Evolutionary conservation across 2,797 vertebrate genomes (phyloP).

Genomic region (Phrynocephalus guinanensis): DNA sequence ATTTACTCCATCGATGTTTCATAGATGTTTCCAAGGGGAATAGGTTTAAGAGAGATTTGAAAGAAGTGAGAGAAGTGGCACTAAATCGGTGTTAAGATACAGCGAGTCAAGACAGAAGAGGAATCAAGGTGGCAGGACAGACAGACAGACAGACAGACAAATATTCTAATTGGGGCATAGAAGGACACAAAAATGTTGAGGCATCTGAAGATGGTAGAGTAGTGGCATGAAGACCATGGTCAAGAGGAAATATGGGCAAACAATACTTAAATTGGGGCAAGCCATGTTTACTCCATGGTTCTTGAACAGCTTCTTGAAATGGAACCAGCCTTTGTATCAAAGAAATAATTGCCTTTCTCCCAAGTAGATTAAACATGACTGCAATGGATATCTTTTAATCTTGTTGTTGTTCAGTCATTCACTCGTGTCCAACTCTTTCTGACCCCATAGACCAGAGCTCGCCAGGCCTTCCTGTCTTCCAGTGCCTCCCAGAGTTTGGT

Average conservation of each 20-base stretch:
- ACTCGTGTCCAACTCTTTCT: too few relatives aligned
- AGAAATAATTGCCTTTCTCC: background rate
- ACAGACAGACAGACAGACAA: background rate
- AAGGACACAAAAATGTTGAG: background rate
- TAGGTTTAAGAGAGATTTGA: background rate
- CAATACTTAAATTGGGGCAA: background rate
- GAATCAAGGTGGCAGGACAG: background rate
- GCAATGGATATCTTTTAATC: background rate
- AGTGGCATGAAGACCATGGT: too few relatives aligned
- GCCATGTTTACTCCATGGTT: background rate
- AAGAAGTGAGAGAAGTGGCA: background rate
- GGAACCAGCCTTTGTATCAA: background rate
- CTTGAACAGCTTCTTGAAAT: background rate
- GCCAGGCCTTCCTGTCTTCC: too few relatives aligned
- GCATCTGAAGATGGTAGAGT: background rate
- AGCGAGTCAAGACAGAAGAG: background rate
- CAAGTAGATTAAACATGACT: background rate
- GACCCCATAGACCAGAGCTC: too few relatives aligned
- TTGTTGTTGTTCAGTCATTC: too few relatives aligned
- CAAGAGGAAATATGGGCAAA: background rate
- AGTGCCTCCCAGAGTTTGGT: too few relatives aligned
- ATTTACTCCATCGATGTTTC: background rate
- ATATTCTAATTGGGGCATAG: too few relatives aligned
- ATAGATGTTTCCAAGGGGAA: too few relatives aligned
- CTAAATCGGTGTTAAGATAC: too few relatives aligned